Percentiles rank a stretch among this genome's conserved stretches.
Conservation (phyloP, 2,888 invertebrate species). For the Cerastoderma edule region DNA sequence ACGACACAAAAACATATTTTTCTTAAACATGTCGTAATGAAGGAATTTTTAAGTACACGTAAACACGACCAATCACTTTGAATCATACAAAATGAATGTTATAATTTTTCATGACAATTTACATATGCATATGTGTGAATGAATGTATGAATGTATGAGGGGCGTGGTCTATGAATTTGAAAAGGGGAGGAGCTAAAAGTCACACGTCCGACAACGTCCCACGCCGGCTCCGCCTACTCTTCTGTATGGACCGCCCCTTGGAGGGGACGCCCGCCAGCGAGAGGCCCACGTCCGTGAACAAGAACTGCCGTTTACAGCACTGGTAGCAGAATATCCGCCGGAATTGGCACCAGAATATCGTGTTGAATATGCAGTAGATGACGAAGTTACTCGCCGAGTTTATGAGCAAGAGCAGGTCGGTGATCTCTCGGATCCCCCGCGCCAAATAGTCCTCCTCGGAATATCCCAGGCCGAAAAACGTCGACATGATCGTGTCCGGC, state of each 20-base stretch:
- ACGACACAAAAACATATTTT: no score
- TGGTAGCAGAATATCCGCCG: constrained; percentile 66
- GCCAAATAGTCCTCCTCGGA: constrained; percentile 79
- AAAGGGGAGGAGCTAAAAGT: no score
- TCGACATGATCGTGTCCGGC: constrained; percentile 83
- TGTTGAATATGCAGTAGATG: constrained; percentile 82
- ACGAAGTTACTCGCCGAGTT: constrained; percentile 82
- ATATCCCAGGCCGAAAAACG: constrained; percentile 81
- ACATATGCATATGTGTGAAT: no score
- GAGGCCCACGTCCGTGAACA: constrained; percentile 21
- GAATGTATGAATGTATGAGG: no score
- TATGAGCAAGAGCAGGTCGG: constrained; percentile 80
- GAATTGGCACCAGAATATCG: constrained; percentile 78
- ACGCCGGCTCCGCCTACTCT: not conserved
- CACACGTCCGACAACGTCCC: constrained; percentile 10
- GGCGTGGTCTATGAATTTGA: no score
- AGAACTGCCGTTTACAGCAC: constrained; percentile 28
- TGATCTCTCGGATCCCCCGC: constrained; percentile 81
- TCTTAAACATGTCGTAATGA: no score
- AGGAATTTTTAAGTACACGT: no score
- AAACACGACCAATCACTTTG: no score
- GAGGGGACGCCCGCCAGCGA: constrained; percentile 22
- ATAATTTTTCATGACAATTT: no score
- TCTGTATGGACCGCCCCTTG: not conserved
- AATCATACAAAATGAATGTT: no score